Evolutionary conservation across 1,140 invertebrate species (phyloP).

Genomic region (Dinoponera quadriceps): DNA sequence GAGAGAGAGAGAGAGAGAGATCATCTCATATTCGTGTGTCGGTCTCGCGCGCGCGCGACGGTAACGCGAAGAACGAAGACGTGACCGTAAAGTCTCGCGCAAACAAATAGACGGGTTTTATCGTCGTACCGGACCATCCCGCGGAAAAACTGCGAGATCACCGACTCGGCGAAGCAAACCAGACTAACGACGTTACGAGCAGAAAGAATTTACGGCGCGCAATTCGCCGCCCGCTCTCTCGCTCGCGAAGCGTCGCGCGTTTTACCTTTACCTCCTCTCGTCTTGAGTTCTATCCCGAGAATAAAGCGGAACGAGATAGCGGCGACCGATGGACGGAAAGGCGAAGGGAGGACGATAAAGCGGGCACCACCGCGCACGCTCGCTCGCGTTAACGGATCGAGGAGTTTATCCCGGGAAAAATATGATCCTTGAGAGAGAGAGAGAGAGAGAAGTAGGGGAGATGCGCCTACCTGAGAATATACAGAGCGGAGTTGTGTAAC

Average conservation of each 20-base stretch:
- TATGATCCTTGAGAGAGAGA: not conserved
- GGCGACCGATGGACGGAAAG: constrained; percentile 30
- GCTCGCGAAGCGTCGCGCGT: constrained; percentile 41
- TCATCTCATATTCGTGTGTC: not conserved
- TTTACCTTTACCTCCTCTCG: constrained; percentile 41
- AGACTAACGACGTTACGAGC: constrained; percentile 52
- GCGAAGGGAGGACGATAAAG: constrained; percentile 23
- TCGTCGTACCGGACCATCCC: constrained; percentile 15
- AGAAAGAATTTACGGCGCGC: constrained; percentile 57
- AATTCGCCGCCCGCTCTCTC: constrained; percentile 22
- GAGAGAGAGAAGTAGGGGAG: no score
- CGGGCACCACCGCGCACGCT: not conserved
- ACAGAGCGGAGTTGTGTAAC: constrained; percentile 10
- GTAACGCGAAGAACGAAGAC: no score
- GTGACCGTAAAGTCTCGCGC: not conserved
- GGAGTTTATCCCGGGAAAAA: constrained; percentile 41
- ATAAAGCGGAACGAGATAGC: constrained; percentile 43
- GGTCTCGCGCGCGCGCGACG: not conserved
- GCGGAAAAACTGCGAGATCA: constrained; percentile 47
- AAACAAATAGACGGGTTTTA: constrained; percentile 56
- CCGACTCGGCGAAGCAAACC: constrained; percentile 30
- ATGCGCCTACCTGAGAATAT: not conserved
- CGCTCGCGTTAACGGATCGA: not conserved
- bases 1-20: no score
- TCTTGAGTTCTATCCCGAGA: constrained; percentile 36